Evolutionary conservation across 2,113 vertebrate species (phyloP), one percentile per base, ranked within the genome.

Genomic region (Platanista minor): DNA sequence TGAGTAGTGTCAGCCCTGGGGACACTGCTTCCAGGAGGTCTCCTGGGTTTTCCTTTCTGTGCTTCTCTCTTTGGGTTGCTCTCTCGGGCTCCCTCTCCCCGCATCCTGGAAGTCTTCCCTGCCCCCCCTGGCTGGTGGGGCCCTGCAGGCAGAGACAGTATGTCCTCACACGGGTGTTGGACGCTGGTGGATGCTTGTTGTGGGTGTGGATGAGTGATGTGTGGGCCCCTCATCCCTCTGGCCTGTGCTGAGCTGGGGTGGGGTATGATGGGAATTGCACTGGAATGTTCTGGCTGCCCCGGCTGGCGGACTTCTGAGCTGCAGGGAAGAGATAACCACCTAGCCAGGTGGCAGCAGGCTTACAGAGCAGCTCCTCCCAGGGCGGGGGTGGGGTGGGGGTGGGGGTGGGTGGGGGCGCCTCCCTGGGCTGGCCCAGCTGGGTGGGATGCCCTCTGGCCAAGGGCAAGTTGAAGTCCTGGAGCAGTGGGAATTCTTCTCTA

Each of bases 101-200:
- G 2, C 15, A 23, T 9, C 75, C n/a, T 31, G 9, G 5, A 2
- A 12, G 49, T 17, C 87, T 12, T 33, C 6, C 9, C 41, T 4
- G 49, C 5, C 3, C 31, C 1, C 12, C n/a, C 46, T 41, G 33
- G 67, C 64, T 17, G 33, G 18, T 0, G 18, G 61, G 25, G 5
- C 41, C 69, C 59, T 46, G 69, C 21, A 8, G 12, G 41, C 80
- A 39, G 17, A 49, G 54, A 21, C 3, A 2, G 5, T 17, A 3
- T 5, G 18, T 71, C 25, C 39, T 52, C 0, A 0, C 17, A 0
- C 15, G 9, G 59, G 31, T 4, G 20, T 0, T 52, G 46, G 46
- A 18, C 1, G 1, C 31, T 7, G 46, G 31, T 17, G 20, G 9
- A 11, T 4, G 20, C 80, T 46, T 36, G 23, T 9, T 3, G 25